Evolutionary conservation across 2,888 invertebrate genomes (phyloP), one percentile per base, ranked within the genome.

Genomic region (Tillus elongatus): DNA sequence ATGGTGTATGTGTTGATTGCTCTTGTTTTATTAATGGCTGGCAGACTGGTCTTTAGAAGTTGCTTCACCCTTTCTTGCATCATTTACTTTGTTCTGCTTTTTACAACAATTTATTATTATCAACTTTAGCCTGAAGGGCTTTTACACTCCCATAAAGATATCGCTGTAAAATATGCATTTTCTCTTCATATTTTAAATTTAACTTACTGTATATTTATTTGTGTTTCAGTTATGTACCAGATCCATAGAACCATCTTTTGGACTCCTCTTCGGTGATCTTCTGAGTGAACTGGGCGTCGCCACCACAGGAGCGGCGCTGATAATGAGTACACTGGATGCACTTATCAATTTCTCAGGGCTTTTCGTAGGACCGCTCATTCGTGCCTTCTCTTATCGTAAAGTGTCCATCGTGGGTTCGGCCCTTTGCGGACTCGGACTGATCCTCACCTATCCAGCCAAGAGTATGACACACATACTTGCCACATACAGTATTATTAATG

Each of bases 151-250:
- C n/a, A n/a, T n/a, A n/a, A n/a, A n/a, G n/a, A n/a, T n/a, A n/a
- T n/a, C n/a, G n/a, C n/a, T n/a, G n/a, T n/a, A n/a, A n/a, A n/a
- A n/a, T n/a, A n/a, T n/a, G n/a, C n/a, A n/a, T n/a, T n/a, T n/a
- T n/a, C n/a, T n/a, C n/a, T n/a, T n/a, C n/a, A n/a, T n/a, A n/a
- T n/a, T n/a, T n/a, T n/a, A n/a, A n/a, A n/a, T n/a, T n/a, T n/a
- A n/a, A n/a, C n/a, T n/a, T n/a, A n/a, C n/a, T n/a, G n/a, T n/a
- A n/a, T n/a, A n/a, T n/a, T n/a, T n/a, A n/a, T n/a, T n/a, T n/a
- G n/a, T n/a, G n/a, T n/a, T n/a, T n/a, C 69, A 85, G 85, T 72
- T 86, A 58, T 82, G 83, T 43, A 81, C 85, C 33, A 73, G 85
- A 56, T 82, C 84, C 13, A 72, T 86, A 54, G 86, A 86, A 61